Evolutionary conservation across 2,888 invertebrate species (phyloP).

Genomic region (Phengaris alcon): DNA sequence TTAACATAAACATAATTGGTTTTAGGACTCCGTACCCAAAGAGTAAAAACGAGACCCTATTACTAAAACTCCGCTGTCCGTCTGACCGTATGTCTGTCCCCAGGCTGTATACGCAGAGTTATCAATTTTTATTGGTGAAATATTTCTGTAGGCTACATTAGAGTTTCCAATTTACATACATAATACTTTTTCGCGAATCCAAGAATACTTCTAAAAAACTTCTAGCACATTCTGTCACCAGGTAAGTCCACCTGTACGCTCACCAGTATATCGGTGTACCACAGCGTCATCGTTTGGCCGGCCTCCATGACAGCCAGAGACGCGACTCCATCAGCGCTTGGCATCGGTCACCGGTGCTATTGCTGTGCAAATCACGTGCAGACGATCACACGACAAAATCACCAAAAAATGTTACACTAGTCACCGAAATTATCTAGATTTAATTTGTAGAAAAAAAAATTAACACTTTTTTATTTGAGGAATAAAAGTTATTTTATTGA

Average conservation of each 20-base stretch:
- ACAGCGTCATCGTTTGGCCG: conserved; percentile 75
- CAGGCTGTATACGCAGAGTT: no score
- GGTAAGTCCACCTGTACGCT: conserved; percentile 42
- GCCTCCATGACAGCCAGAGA: conserved; percentile 66
- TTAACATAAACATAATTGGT: no score
- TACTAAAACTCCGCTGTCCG: no score
- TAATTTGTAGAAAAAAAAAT: not conserved
- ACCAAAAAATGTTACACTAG: not conserved
- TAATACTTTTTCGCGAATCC: not conserved
- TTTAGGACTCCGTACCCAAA: no score
- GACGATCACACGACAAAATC: conserved; percentile 34
- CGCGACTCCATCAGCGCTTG: conserved; percentile 60
- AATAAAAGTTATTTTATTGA: not conserved
- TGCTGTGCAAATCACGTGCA: conserved; percentile 45
- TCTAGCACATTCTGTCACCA: not conserved
- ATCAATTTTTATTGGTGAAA: no score
- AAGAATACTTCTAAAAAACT: not conserved
- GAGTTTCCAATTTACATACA: not conserved
- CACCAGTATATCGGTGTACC: conserved; percentile 76
- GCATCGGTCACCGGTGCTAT: conserved; percentile 53
- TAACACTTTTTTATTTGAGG: not conserved
- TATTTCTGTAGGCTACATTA: not conserved
- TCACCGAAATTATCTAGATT: conserved; percentile 11
- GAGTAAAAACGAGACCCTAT: no score
- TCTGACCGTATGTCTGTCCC: no score